These are phyloP conservation scores for Bubo scandiacus DNA, from an alignment of 2,113 vertebrate genomes.

Conservation along the genomic window DNA sequence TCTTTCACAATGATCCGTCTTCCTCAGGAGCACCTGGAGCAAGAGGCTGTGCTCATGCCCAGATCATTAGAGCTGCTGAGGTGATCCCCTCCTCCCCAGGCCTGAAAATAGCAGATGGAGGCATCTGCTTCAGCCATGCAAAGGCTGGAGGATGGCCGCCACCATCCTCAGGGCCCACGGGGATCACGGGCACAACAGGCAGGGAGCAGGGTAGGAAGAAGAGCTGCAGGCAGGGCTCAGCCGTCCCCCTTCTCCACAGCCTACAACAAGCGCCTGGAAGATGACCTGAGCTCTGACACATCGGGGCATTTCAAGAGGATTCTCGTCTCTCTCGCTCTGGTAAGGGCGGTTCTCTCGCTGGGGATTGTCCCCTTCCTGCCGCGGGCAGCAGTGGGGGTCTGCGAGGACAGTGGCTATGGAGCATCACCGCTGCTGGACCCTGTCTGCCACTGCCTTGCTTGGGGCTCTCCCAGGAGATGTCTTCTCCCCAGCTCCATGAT, in stretches of 20 bases:
- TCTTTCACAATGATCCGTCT: neutral
- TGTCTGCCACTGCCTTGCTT: neutral
- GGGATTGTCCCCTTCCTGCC: neutral
- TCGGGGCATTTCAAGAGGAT: slow-evolving; percentile 91
- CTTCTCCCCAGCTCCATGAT: neutral
- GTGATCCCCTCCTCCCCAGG: neutral
- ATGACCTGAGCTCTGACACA: slow-evolving; percentile 89
- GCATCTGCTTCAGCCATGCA: neutral
- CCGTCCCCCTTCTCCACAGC: slow-evolving; percentile 62
- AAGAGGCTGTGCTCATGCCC: neutral
- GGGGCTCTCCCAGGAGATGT: neutral
- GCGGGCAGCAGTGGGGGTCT: neutral
- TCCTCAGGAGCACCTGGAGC: neutral
- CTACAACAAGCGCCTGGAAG: slow-evolving; percentile 88
- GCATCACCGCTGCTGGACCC: neutral
- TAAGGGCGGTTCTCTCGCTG: slow-evolving; percentile 38
- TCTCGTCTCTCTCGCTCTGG: slow-evolving; percentile 90
- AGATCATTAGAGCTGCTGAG: neutral
- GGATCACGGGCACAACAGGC: fast-evolving
- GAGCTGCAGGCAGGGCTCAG: neutral
- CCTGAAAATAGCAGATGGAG: neutral
- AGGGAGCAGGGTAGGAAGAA: neutral
- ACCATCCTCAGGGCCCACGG: fast-evolving
- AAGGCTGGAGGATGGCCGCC: neutral
- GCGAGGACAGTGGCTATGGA: neutral